These are phyloP conservation scores for Drosophila emarginata DNA, from an alignment of 2,888 invertebrate genomes.

Conservation along the genomic window DNA sequence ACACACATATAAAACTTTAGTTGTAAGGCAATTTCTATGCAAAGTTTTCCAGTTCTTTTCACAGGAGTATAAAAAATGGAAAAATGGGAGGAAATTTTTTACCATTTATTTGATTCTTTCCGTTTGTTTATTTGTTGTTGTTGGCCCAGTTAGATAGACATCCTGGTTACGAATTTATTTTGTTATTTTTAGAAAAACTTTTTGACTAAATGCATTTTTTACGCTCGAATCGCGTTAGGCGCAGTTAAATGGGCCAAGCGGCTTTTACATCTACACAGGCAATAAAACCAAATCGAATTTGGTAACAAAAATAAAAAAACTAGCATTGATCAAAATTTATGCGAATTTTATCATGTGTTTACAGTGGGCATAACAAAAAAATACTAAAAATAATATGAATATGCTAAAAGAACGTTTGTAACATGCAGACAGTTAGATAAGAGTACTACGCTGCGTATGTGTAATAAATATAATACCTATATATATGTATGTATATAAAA, in stretches of 20 bases:
- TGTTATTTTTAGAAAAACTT: constrained; percentile 49
- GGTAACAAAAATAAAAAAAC: neutral
- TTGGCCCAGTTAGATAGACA: neutral
- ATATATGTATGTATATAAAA: constrained; percentile 48
- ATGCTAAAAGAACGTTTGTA: constrained; percentile 13
- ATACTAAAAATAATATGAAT: neutral
- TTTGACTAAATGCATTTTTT: constrained; percentile 55
- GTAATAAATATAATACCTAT: constrained; percentile 27
- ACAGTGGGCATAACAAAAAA: constrained; percentile 52
- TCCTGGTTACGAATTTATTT: constrained; percentile 34
- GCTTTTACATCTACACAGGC: constrained; percentile 50
- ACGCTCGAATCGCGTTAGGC: constrained; percentile 49
- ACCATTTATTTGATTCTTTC: neutral
- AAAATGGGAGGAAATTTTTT: neutral
- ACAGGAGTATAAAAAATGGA: neutral
- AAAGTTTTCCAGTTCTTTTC: neutral
- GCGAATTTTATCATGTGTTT: constrained; percentile 76
- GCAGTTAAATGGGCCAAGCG: constrained; percentile 68
- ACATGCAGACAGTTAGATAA: constrained; percentile 35
- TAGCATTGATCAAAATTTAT: constrained; percentile 66
- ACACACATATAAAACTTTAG: neutral
- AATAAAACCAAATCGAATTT: constrained; percentile 58
- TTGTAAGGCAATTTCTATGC: neutral
- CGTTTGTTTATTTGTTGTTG: neutral
- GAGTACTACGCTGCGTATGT: constrained; percentile 33